Evolutionary conservation across 2,888 invertebrate genomes (phyloP).

Genomic region (Eudemis profundana): DNA sequence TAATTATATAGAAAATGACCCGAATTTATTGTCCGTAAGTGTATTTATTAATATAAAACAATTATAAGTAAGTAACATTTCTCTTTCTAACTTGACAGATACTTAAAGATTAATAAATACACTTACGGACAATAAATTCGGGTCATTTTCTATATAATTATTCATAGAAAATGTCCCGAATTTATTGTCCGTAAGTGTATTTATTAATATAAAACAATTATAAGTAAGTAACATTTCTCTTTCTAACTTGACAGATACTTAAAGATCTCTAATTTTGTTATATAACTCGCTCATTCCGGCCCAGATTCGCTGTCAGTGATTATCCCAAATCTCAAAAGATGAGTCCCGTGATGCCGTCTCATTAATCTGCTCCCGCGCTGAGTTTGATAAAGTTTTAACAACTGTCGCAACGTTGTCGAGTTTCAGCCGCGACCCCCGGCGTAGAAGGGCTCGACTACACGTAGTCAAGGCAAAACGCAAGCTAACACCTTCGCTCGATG

Average conservation of each 20-base stretch:
- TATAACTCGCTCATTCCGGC: not conserved
- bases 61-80: not conserved
- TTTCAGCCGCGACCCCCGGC: not conserved
- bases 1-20: too few relatives aligned
- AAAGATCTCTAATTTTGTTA: conserved; percentile 10
- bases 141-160: too few relatives aligned
- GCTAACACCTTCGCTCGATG: not conserved
- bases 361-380: conserved; percentile 25
- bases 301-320: conserved; percentile 2
- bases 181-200: too few relatives aligned
- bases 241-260: not conserved
- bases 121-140: too few relatives aligned
- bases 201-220: too few relatives aligned
- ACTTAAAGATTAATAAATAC: too few relatives aligned
- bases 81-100: too few relatives aligned
- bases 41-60: too few relatives aligned
- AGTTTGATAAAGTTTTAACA: conserved; percentile 38
- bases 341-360: conserved; percentile 25
- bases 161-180: too few relatives aligned
- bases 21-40: too few relatives aligned
- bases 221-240: not conserved
- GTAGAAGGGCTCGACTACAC: not conserved
- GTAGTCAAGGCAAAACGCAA: not conserved
- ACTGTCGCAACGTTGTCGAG: conserved; percentile 27
- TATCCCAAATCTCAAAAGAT: conserved; percentile 23